Evolutionary conservation across 2,113 vertebrate species (phyloP), one percentile per base, ranked within the genome.

Genomic region (Microtus ochrogaster): DNA sequence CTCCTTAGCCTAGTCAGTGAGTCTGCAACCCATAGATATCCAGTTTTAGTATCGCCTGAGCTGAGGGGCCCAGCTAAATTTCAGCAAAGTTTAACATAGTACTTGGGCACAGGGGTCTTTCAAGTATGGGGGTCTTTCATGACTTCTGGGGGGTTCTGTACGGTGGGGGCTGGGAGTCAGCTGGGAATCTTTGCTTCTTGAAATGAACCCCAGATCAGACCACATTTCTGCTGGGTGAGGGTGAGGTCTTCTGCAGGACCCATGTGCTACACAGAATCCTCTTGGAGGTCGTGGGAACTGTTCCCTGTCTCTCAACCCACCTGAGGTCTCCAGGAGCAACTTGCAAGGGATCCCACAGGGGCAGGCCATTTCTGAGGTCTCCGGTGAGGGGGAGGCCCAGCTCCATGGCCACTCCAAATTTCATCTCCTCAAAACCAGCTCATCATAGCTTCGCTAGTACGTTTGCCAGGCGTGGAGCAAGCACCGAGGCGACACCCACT

Each of bases 161-260:
- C 33, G 19, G 26, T 74, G 3, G 2, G 28, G 3, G 8, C 70
- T 66, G 28, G 44, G 89, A 85, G 39, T 78, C 82, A 66, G 39
- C 41, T 92, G 41, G 94, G 85, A 49, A 39, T 76, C n/a, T 89
- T 83, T 66, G 92, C 16, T 77, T 73, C 36, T 88, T 90, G 52
- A 85, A 52, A 88, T 72, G 82, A 96, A 77, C 36, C 58, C 66
- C 36, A 81, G 84, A 70, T 76, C 82, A 87, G 87, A 91, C 33
- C 77, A 82, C 1, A 21, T 89, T 84, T 85, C 86, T 52, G 26
- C 68, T 77, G 65, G 74, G 76, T 28, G 63, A 65, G 65, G 74
- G 72, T 28, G 63, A 65, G 49, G n/a, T 79, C 44, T 2, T 91
- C n/a, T 89, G 58, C 33, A 58, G 89, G 28, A 90, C 55, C 12